Base-by-base conservation (phyloP, 2,888 invertebrate genomes). In the Digitonthophagus gazella region DNA sequence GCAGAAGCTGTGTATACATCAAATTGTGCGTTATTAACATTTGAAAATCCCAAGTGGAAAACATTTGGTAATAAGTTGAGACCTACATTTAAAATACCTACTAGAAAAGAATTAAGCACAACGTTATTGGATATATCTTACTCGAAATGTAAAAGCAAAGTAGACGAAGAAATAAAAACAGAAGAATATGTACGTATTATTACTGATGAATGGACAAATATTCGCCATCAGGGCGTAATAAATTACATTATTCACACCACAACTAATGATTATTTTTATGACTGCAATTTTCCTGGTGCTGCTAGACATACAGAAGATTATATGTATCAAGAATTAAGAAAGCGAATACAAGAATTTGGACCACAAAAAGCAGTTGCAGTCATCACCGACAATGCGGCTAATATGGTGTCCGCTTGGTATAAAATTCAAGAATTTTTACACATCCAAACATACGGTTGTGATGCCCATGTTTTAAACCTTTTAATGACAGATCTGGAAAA, bases 391-490 rank as follows among this genome's bases (percentile, higher is more conserved):
- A 58, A 58, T 16, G 58, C 18, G 2, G 58, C 58, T n/a, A 58
- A 58, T 58, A 58, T 58, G 58, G 16, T 58, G 15, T 19, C 18
- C 15, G 58, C 18, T 58, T 58, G 58, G 58, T 11, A n/a, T 2
- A 18, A 18, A 58, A 18, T 58, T 18, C 16, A 58, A 15, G 15
- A 58, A 58, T 58, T 18, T 58, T 19, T 19, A 19, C 58, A 58
- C 15, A 18, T 15, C 11, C 16, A 18, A 58, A 58, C 8, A 3
- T 58, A 58, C 19, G 58, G 58, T 15, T 58, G 15, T 15, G 19
- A 15, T 18, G 58, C 15, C 58, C 58, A 58, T n/a, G 58, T 16
- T 58, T 58, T 58, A 58, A 58, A 58, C 19, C 19, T 58, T 11
- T 58, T 58, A 19, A 19, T 15, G 19, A 15, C n/a, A 15, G 58